These are phyloP conservation scores for Rallus limicola DNA, from an alignment of 2,113 vertebrate genomes.

Conservation along the genomic window DNA sequence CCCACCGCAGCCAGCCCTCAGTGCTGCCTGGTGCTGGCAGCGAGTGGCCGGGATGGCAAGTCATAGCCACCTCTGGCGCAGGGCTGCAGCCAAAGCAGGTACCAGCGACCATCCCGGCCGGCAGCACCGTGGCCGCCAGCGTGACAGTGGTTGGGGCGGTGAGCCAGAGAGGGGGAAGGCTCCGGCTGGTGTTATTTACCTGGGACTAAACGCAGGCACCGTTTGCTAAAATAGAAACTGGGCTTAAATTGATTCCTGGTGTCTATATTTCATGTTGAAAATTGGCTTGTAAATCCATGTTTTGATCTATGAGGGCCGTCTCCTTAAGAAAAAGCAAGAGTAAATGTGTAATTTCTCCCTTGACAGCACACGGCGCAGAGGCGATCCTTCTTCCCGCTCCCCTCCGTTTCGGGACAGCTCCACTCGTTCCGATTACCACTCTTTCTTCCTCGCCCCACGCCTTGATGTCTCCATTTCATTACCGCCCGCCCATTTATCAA, in stretches of 20 bases:
- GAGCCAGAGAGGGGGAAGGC: neutral
- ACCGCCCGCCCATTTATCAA: constrained; percentile 95
- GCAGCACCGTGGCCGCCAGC: neutral
- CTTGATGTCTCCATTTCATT: constrained; percentile 99
- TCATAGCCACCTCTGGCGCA: accelerated
- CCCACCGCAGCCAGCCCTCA: neutral
- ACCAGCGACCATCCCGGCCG: neutral
- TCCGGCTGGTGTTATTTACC: constrained; percentile 62
- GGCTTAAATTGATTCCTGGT: constrained; percentile 95
- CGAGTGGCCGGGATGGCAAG: accelerated
- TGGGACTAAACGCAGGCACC: constrained; percentile 71
- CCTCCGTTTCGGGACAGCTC: constrained; percentile 78
- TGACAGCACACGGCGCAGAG: constrained; percentile 97
- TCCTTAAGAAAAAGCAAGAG: constrained; percentile 99
- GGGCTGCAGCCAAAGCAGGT: accelerated
- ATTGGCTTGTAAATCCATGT: constrained; percentile 96
- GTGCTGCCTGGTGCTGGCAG: neutral
- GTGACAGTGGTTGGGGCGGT: neutral
- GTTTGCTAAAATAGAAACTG: constrained; percentile 80
- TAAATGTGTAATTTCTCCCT: constrained; percentile 99
- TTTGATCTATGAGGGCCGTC: constrained; percentile 99
- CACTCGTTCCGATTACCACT: constrained; percentile 76
- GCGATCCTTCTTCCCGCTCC: constrained; percentile 95
- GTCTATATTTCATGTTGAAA: constrained; percentile 99
- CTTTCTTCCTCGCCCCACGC: constrained; percentile 89